Conservation (phyloP, 2,797 vertebrate species). For the Labeo calbasu region DNA sequence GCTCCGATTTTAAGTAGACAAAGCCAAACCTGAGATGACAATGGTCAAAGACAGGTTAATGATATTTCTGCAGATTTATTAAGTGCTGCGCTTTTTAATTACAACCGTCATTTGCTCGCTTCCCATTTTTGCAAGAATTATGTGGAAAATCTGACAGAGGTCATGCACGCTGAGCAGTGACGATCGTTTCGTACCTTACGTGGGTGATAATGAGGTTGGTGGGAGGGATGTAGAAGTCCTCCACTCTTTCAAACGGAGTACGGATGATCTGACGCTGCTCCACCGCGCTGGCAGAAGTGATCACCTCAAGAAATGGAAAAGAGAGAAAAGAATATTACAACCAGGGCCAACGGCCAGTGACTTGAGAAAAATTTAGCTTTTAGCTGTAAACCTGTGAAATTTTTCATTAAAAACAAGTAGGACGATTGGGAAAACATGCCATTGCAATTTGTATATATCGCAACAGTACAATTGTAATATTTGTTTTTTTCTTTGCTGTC, state of each 20-base stretch:
- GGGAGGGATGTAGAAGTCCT: slow-evolving; percentile 92
- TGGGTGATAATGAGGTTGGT: slow-evolving; percentile 98
- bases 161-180: slow-evolving; percentile 26
- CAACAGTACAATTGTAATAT: not conserved
- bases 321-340: slow-evolving; percentile 16
- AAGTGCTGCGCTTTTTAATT: slow-evolving; percentile 68
- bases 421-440: not conserved
- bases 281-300: slow-evolving; percentile 88
- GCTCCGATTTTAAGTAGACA: slow-evolving; percentile 85
- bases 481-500: not conserved
- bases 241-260: slow-evolving; percentile 86
- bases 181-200: slow-evolving; percentile 81
- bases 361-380: not conserved
- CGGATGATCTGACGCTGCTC: slow-evolving; percentile 83
- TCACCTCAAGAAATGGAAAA: slow-evolving; percentile 77
- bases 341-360: not conserved
- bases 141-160: slow-evolving; percentile 57
- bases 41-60: slow-evolving; percentile 73
- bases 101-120: slow-evolving; percentile 69
- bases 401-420: not conserved
- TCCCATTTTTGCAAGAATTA: slow-evolving; percentile 60
- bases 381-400: not conserved
- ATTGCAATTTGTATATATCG: not conserved
- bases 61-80: slow-evolving; percentile 63
- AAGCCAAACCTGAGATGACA: slow-evolving; percentile 89